Evolutionary conservation across 2,113 vertebrate species (phyloP).

Genomic region (Nothocercus nigrocapillus): DNA sequence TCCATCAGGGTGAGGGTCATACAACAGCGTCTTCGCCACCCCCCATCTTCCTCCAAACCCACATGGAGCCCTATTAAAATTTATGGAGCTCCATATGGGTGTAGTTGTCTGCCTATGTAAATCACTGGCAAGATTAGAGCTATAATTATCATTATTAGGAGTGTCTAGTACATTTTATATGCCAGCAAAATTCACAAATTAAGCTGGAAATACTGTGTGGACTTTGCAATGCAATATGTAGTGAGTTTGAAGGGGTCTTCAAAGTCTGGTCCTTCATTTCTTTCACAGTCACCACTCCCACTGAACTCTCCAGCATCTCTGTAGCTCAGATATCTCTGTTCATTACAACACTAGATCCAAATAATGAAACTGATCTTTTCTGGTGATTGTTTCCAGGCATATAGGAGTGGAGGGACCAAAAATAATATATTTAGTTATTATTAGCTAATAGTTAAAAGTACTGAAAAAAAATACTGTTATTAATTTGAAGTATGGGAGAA

Average conservation of each 20-base stretch:
- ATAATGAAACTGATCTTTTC: background rate
- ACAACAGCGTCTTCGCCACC: background rate
- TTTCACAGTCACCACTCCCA: background rate
- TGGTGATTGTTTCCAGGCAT: slow-evolving; percentile 13
- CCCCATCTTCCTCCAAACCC: background rate
- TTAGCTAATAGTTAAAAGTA: background rate
- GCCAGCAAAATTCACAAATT: slow-evolving; percentile 13
- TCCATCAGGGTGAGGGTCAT: background rate
- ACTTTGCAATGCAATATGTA: background rate
- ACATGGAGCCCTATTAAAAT: slow-evolving; percentile 25
- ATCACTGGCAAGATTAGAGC: slow-evolving; percentile 1
- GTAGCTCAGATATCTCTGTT: background rate
- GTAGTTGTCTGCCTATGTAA: slow-evolving; percentile 56
- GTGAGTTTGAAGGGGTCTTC: background rate
- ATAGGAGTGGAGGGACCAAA: background rate
- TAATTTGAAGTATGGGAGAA: slow-evolving; percentile 25
- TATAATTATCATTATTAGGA: slow-evolving; percentile 62
- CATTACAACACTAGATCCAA: background rate
- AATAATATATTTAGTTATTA: background rate
- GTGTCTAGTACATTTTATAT: slow-evolving; percentile 44
- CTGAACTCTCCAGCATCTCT: background rate
- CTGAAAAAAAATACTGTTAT: background rate
- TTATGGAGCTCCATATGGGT: slow-evolving; percentile 19
- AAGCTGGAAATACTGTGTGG: background rate
- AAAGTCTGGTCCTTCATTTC: background rate